Base-by-base conservation (phyloP, 2,113 vertebrate species). In the Verasper variegatus region DNA sequence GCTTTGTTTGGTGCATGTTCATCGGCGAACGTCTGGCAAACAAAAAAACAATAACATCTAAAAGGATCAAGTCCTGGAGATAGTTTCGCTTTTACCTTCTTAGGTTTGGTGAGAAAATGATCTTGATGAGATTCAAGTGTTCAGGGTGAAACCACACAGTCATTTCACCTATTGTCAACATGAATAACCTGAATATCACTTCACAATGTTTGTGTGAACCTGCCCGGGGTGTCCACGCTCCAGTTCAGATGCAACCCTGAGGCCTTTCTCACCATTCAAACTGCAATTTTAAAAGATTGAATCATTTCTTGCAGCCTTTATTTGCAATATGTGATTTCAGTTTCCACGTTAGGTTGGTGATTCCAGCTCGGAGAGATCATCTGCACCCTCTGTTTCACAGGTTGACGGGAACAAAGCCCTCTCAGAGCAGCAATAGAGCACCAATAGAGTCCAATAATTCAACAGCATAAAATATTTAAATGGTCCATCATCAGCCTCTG, bases 401-500 rank as follows among this genome's bases (percentile, higher is more conserved):
- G 68, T 79, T 77, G 84, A 82, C 65, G 68, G 51, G 70, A 86
- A 80, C 83, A 87, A 86, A 87, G 80, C 68, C 63, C 82, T 80
- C 73, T 84, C 63, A 68, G 67, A 63, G 71, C 55, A 59, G 80
- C 12, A 0, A 1, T 24, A 24, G 23, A 24, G 68, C 71, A 68
- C 49, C 70, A 74, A 75, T 21, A 58, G 74, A 76, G 76, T 82
- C 78, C 71, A 60, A 57, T 80, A 81, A 86, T 81, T 88, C 85
- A 80, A 20, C 59, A 14, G 75, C 75, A 83, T 86, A 17, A 89
- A 91, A 86, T 82, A 90, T 88, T 89, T 81, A 83, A 88, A 87
- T 74, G 24, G 1, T 35, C 78, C 76, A 68, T 84, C 82, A 64
- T 61, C 11, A 71, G 65, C 69, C 79, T 77, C 64, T 76, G 42